Evolutionary conservation across 2,888 invertebrate genomes (phyloP), one percentile per base, ranked within the genome.

Genomic region (Amiota minor): DNA sequence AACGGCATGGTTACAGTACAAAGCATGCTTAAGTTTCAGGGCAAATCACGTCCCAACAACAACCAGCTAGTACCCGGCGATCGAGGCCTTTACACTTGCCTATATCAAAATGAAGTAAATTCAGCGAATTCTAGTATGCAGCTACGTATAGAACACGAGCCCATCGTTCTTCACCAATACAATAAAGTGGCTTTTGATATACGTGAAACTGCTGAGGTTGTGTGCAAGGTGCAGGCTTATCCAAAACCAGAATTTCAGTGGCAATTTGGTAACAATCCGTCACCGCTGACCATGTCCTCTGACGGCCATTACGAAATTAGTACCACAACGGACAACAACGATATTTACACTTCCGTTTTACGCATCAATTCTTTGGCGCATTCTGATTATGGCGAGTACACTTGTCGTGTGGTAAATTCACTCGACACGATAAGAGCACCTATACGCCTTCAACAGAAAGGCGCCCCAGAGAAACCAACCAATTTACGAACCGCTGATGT

Each of bases 171-270:
- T 53, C 95, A 95, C 87, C 94, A 95, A 84, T 95, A 96, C 89
- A 94, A 94, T 85, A 96, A 96, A 90, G 97, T 97, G 0, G 97
- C 97, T 0, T 96, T 94, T 86, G 96, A 97, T 87, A 90, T 95
- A 9, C 92, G 93, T 75, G 97, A 97, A 89, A 94, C 94, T 0
- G 97, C 97, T 0, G 95, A 96, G 88, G 95, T 98, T 35, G 92
- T 94, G 0, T 97, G 97, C 89, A 93, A 94, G 86, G 96, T 97
- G 14, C 96, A 96, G 87, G 96, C 97, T 0, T 97, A 96, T 89
- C 97, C 97, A 0, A 95, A 96, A 84, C 97, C 97, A 0, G 96
- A 96, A 87, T 97, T 97, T 89, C 96, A 97, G 84, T 98, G 97
- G 97, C 95, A 93, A 85, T 96, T 93, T 84, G 95, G 94, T 50